Base-by-base conservation (phyloP, 2,888 invertebrate species). In the Nomada ruficornis region DNA sequence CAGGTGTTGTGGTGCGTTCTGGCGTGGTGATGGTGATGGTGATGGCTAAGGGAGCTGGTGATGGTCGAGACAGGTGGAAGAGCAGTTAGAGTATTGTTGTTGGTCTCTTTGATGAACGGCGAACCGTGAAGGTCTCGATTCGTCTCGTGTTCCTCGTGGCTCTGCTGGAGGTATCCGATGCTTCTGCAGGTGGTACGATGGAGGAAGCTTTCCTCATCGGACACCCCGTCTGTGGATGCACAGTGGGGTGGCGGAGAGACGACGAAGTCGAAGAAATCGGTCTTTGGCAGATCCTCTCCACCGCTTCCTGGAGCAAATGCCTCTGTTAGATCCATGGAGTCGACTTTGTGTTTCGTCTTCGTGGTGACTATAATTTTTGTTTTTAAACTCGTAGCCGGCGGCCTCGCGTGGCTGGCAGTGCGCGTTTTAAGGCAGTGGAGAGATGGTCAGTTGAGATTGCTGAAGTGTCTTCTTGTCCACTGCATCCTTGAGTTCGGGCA, bases 211-310 rank as follows among this genome's bases (percentile, higher is more conserved):
- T 95, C 95, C 65, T 96, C 95, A 94, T 96, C 96, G 91, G 96
- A 96, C 91, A 97, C 95, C 90, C 97, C 97, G 54, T 90, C 89
- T 55, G 90, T 86, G 5, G 91, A 73, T 29, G 92, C 89, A 75
- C 93, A 93, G 2, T 92, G 89, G 2, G 91, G 91, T 5, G 93
- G 92, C 80, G 97, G 97, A 64, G 97, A 96, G 72, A 97, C 97
- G 84, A 97, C 97, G 94, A 97, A 97, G 94, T 98, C 97, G 94
- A 98, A 98, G 95, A 97, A 97, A 95, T 97, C 97, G 89, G 97
- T 97, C 94, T 97, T 97, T 91, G 97, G 96, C 94, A 97, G 95
- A 95, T 97, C 97, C 94, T 97, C 91, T 59, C 89, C 89, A 68
- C 89, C 89, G 72, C 90, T 88, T 47, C 91, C 97, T 93, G 96